These are phyloP conservation scores for Chaunax sp. DNA, from an alignment of 2,797 vertebrate genomes.

Conservation along the genomic window DNA sequence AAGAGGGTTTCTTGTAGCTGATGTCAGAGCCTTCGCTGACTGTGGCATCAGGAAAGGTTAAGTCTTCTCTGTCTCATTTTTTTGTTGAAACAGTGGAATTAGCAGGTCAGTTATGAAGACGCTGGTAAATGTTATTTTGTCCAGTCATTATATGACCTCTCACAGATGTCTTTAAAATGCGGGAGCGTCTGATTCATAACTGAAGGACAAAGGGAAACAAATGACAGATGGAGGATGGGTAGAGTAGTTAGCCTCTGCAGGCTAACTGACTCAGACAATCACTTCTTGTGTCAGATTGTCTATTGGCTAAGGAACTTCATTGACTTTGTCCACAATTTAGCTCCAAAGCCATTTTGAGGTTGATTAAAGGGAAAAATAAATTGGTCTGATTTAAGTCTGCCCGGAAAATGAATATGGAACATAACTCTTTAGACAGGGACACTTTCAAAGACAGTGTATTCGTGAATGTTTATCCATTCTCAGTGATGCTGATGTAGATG, in stretches of 20 bases:
- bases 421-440: background rate
- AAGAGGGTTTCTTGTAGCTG: background rate
- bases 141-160: slow-evolving; percentile 54
- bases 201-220: slow-evolving; percentile 57
- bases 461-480: slow-evolving; percentile 4
- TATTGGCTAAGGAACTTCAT: slow-evolving; percentile 13
- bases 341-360: slow-evolving; percentile 11
- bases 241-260: slow-evolving; percentile 68
- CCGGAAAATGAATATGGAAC: slow-evolving; percentile 7
- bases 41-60: background rate
- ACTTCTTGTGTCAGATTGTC: slow-evolving; percentile 36
- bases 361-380: slow-evolving; percentile 31
- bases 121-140: slow-evolving; percentile 10
- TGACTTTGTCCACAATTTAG: slow-evolving; percentile 17
- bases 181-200: slow-evolving; percentile 60
- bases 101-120: background rate
- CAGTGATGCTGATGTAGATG: background rate
- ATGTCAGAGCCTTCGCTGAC: slow-evolving; percentile 1
- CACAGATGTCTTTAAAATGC: slow-evolving; percentile 43
- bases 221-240: slow-evolving; percentile 65
- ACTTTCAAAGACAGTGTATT: slow-evolving; percentile 10
- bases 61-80: background rate
- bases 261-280: slow-evolving; percentile 52
- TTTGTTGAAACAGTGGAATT: background rate
- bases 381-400: slow-evolving; percentile 14